phyloP scores from a whole-genome alignment of 2,113 vertebrate genomes.

The Neodontobutis hainanensis region DNA sequence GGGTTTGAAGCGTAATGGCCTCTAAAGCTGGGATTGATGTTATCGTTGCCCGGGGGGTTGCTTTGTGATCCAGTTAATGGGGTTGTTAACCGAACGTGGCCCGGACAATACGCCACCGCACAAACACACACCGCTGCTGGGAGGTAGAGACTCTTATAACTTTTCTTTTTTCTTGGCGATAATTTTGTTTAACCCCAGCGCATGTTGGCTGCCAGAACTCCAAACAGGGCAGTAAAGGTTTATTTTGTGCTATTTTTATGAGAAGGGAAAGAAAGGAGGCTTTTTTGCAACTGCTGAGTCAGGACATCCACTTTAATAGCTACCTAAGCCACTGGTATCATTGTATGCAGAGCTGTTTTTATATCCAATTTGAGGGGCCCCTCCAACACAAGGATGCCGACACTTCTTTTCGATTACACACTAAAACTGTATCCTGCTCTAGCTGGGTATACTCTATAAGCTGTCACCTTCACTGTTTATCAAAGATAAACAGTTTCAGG shows the following conservation, averaged over 20 bases:
- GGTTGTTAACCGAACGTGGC: conserved; percentile 69
- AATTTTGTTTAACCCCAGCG: conserved; percentile 54
- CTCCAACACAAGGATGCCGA: conserved; percentile 6
- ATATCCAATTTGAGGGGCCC: conserved; percentile 35
- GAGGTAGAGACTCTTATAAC: conserved; percentile 31
- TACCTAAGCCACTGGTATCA: conserved; percentile 37
- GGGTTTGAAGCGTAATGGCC: conserved; percentile 58
- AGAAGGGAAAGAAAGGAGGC: conserved; percentile 28
- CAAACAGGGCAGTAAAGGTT: conserved; percentile 37
- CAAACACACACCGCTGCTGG: conserved; percentile 23
- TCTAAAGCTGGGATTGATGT: conserved; percentile 68
- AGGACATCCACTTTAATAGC: conserved; percentile 45
- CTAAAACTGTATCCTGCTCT: not conserved
- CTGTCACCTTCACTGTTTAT: not conserved
- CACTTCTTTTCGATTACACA: not conserved
- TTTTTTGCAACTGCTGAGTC: conserved; percentile 53
- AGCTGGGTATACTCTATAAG: not conserved
- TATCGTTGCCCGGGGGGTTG: conserved; percentile 65
- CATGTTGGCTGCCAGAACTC: conserved; percentile 42
- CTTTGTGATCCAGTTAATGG: conserved; percentile 73
- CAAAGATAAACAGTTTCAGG: not conserved
- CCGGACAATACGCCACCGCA: conserved; percentile 58
- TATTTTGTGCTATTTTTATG: conserved; percentile 31
- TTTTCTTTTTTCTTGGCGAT: conserved; percentile 43
- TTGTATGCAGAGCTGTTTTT: conserved; percentile 42